Evolutionary conservation across 2,113 vertebrate genomes (phyloP).

Genomic region (Cacatua alba): DNA sequence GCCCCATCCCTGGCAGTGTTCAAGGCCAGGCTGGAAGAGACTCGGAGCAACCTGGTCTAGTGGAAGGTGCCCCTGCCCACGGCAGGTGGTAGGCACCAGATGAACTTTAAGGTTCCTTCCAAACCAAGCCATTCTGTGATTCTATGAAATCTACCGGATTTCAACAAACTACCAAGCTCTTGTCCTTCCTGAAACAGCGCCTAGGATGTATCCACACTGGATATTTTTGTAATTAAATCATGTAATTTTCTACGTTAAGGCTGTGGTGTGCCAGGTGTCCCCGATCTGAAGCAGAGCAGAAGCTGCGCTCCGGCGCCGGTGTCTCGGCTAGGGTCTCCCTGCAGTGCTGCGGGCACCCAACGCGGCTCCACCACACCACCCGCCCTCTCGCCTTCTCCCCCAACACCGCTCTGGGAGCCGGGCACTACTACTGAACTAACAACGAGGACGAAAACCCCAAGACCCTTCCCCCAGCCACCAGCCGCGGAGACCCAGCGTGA

Average conservation of each 20-base stretch:
- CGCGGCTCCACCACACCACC: neutral
- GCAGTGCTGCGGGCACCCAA: neutral
- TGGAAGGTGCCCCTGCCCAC: neutral
- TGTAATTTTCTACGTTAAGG: rapidly evolving
- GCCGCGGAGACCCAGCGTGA: neutral
- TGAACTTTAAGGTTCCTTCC: neutral
- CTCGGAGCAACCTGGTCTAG: neutral
- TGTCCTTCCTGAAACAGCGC: neutral
- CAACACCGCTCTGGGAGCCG: neutral
- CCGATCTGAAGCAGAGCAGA: neutral
- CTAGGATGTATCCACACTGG: rapidly evolving
- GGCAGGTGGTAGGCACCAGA: neutral
- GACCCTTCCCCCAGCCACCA: neutral
- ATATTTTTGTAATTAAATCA: rapidly evolving
- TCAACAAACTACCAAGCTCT: neutral
- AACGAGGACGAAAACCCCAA: neutral
- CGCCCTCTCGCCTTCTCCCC: neutral
- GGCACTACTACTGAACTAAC: neutral
- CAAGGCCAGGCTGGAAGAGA: neutral
- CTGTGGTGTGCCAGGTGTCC: rapidly evolving
- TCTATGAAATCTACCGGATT: neutral
- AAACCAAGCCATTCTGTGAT: neutral
- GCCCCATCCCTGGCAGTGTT: neutral
- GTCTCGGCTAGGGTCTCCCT: neutral
- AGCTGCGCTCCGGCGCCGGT: rapidly evolving